Base-by-base conservation (phyloP, 2,888 invertebrate species). In the Aproaerema taeniolella region DNA sequence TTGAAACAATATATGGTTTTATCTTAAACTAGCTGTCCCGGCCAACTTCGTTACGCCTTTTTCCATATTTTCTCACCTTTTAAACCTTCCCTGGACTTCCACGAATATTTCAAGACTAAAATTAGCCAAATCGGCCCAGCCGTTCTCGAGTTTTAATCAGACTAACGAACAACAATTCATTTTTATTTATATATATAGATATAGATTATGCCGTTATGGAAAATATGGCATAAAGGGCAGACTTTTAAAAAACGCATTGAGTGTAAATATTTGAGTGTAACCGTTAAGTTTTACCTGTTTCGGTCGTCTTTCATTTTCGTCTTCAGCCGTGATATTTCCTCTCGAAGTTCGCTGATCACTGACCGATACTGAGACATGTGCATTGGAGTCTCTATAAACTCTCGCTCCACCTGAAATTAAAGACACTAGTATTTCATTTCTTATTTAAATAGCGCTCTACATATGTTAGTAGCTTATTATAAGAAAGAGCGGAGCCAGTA, bases 281-380 rank as follows among this genome's bases (percentile, higher is more conserved):
- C n/a, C n/a, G n/a, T n/a, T n/a, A n/a, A n/a, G n/a, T n/a, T 33
- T 33, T 61, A 89, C 72, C 87, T 78, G 1, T 89, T 86, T 31
- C 88, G 67, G 26, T 93, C 93, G 32, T 93, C 92, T 32, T 91
- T 89, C 91, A 95, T 93, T 73, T 95, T 95, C n/a, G 89, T 88
- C 58, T 93, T 91, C 38, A 96, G 80, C 9, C 95, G 87, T 1
- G 91, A 86, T 24, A 97, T 96, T 73, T 97, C 97, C 47, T 94
- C 94, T 10, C 95, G 89, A 39, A 97, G 78, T 52, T 95, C 95
- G 43, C 87, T 89, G 45, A 95, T 95, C 43, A 95, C 93, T 33
- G 91, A 91, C 38, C 94, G 91, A 65, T 95, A 95, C 67, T 95
- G 95, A 0, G 93, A 91, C n/a, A 95, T 90, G 61, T 94, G 95